phyloP scores from a whole-genome alignment of 53 echinoderm and acorn worm genomes.

The Zoroaster sp. region DNA sequence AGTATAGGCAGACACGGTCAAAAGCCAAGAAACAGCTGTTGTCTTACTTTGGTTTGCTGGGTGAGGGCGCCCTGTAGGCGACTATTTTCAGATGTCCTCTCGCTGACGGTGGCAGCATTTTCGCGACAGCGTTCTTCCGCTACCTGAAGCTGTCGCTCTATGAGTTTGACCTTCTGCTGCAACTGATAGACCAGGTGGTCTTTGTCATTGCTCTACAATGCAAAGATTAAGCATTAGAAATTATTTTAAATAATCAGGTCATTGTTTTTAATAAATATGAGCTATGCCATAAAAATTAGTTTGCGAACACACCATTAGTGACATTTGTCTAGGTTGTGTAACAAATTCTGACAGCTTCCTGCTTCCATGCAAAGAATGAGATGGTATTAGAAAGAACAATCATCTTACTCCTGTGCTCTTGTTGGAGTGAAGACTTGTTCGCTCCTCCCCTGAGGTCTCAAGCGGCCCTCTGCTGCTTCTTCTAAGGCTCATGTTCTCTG shows the following conservation, averaged over 20 bases:
- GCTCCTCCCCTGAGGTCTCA: constrained; percentile 30
- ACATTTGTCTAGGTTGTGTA: too few relatives aligned
- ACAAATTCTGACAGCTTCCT: too few relatives aligned
- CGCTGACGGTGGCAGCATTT: constrained; percentile 73
- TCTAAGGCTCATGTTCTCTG: constrained; percentile 80
- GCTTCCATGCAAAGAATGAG: too few relatives aligned
- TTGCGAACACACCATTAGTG: too few relatives aligned
- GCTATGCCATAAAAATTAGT: too few relatives aligned
- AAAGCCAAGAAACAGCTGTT: too few relatives aligned
- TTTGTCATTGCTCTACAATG: constrained; percentile 60
- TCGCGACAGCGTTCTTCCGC: constrained; percentile 88
- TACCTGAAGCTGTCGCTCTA: constrained; percentile 87
- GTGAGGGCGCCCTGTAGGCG: constrained; percentile 87
- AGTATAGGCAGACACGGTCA: too few relatives aligned
- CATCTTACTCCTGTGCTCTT: constrained; percentile 29
- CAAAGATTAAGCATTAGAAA: background rate
- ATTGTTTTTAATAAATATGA: too few relatives aligned
- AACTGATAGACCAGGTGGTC: constrained; percentile 78
- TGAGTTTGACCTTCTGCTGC: constrained; percentile 77
- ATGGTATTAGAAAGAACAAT: too few relatives aligned
- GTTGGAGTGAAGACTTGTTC: constrained; percentile 38
- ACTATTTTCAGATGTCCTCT: constrained; percentile 76
- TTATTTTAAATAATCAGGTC: background rate
- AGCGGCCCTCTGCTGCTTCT: constrained; percentile 23
- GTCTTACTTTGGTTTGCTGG: constrained; percentile 82